phyloP scores from a whole-genome alignment of 2,113 vertebrate species.

The Peucedramus taeniatus region DNA sequence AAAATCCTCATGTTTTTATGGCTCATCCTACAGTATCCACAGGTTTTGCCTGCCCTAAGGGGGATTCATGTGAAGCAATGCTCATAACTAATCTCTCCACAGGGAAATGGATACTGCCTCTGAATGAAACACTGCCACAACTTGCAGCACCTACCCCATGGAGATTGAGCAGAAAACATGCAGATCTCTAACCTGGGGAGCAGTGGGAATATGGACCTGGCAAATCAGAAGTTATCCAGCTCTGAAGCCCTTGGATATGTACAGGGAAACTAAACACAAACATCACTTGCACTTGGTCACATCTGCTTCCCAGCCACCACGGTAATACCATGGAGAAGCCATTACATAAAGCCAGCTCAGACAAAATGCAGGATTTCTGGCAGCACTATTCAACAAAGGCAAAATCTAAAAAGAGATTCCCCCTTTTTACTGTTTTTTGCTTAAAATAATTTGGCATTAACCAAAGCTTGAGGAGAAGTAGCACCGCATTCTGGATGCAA shows the following conservation, averaged over 20 bases:
- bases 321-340: neutral
- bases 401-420: neutral
- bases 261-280: neutral
- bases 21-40: neutral
- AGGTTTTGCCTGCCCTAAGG: neutral
- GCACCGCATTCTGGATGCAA: constrained; percentile 16
- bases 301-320: neutral
- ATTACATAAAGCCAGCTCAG: constrained; percentile 4
- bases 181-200: neutral
- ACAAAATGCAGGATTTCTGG: neutral
- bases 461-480: constrained; percentile 18
- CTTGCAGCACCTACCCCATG: neutral
- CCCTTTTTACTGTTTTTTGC: constrained; percentile 7
- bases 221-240: neutral
- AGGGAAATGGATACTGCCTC: neutral
- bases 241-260: neutral
- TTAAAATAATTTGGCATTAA: constrained; percentile 13
- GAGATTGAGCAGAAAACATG: neutral
- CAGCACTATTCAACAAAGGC: neutral
- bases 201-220: neutral
- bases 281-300: neutral
- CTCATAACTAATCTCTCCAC: neutral
- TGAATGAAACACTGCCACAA: neutral
- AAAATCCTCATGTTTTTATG: neutral
- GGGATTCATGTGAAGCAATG: neutral